phyloP scores from a whole-genome alignment of 1,140 invertebrate species.

The Lordiphosa stackelbergi region DNA sequence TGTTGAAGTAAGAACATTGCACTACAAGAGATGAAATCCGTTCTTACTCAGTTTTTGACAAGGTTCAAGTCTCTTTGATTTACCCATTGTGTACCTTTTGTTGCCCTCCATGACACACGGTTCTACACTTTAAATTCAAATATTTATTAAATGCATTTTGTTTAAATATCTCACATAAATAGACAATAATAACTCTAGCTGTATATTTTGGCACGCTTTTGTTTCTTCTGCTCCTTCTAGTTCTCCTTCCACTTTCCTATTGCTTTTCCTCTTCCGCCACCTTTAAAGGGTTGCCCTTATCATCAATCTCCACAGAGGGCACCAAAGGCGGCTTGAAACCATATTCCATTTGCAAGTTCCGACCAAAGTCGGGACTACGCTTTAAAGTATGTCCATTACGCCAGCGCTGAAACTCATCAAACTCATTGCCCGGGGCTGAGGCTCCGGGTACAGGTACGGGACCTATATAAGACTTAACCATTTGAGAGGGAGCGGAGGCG shows the following conservation, averaged over 20 bases:
- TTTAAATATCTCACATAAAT: conserved; percentile 60
- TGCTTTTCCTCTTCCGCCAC: conserved; percentile 36
- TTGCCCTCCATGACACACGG: too few species aligned
- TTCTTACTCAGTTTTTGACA: too few species aligned
- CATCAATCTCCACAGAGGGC: conserved; percentile 88
- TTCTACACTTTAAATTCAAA: conserved; percentile 27
- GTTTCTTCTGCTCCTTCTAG: conserved; percentile 1
- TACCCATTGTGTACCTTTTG: too few species aligned
- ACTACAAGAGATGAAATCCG: too few species aligned
- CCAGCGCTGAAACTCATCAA: conserved; percentile 78
- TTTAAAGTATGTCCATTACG: conserved; percentile 68
- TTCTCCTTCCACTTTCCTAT: conserved; percentile 5
- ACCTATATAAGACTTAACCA: conserved; percentile 55
- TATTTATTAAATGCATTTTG: conserved; percentile 47
- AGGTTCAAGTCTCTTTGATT: too few species aligned
- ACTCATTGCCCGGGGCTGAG: conserved; percentile 31
- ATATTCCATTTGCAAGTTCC: conserved; percentile 86
- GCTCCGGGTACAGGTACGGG: conserved; percentile 65
- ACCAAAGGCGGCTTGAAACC: conserved; percentile 88
- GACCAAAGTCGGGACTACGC: conserved; percentile 79
- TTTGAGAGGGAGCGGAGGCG: conserved; percentile 41
- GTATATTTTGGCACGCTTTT: conserved; percentile 70
- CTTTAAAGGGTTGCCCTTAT: conserved; percentile 81
- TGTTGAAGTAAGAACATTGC: too few species aligned
- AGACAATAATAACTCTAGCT: conserved; percentile 53